Base-by-base conservation (phyloP, 1,140 invertebrate species). In the Ditylenchus dipsaci region DNA sequence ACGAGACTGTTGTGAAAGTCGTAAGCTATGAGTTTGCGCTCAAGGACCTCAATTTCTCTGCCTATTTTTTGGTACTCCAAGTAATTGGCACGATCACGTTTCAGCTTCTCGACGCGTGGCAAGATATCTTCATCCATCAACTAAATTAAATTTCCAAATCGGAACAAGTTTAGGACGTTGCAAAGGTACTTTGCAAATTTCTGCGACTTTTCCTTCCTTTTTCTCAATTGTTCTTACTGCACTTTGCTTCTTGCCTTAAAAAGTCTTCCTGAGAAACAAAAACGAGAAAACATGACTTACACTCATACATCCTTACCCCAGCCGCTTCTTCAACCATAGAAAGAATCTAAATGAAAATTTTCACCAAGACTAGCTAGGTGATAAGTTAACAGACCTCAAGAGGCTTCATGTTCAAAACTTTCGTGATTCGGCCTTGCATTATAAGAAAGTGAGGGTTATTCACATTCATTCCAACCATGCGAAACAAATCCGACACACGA, bases 301-400 rank as follows among this genome's bases (percentile, higher is more conserved):
- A 88, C 84, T 98, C 94, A 85, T 97, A 98, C 88, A 96, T 90
- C 78, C 90, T 89, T 0, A 95, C 97, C n/a, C 95, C 95, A 0
- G 94, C 93, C 27, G 95, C 94, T 86, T 99, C 96, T 86, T 99
- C 96, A 67, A 99, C 90, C 93, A 99, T 97, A 0, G 91, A 91
- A 38, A 98, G 86, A 82, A 97, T 95, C 90, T 89, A 1, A 9
- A 33, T 83, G 77, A 69, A 62, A 70, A 74, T 26, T 63, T 63
- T 11, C 45, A 11, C 26, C 19, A 15, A 67, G 7, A 19, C 19
- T n/a, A 56, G 33, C 17, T 59, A 63, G 11, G 19, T 21, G 63
- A 23, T 33, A 76, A 59, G 65, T 65, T 33, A 71, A 71, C 62
- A 77, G 84, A 92, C 90, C 87, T 99, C 95, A 67, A 88, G 88